Conservation (phyloP, 2,797 vertebrate species). For the Bradypodion pumilum region DNA sequence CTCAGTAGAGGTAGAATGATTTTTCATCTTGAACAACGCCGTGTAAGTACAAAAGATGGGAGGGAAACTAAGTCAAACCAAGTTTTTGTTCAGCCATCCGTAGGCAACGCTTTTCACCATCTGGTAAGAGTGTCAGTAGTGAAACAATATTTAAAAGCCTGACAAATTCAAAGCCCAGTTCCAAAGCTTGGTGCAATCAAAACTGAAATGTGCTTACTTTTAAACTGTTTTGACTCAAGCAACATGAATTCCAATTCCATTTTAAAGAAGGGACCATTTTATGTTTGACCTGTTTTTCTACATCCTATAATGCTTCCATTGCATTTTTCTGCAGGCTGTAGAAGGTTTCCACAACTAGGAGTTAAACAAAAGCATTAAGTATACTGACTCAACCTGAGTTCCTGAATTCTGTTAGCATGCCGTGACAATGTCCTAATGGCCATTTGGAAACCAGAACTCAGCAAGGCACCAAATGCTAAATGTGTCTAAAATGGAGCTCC, state of each 20-base stretch:
- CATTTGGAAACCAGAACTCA: conserved; percentile 28
- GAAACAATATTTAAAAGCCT: background rate
- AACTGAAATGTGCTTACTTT: background rate
- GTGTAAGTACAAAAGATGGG: background rate
- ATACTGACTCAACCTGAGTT: conserved; percentile 8
- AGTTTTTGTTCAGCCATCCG: background rate
- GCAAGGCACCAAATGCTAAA: conserved; percentile 33
- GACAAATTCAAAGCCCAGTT: background rate
- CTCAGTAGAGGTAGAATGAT: no score
- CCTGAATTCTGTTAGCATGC: conserved; percentile 28
- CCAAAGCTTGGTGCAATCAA: background rate
- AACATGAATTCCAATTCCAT: background rate
- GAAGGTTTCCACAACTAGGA: conserved; percentile 13
- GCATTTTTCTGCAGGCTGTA: background rate
- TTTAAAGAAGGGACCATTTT: background rate
- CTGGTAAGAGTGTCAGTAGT: no score
- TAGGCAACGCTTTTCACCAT: background rate
- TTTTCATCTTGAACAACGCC: background rate
- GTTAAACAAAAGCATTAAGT: conserved; percentile 28
- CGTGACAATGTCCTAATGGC: conserved; percentile 9
- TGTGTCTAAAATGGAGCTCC: conserved; percentile 22
- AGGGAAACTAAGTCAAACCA: background rate
- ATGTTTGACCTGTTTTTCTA: background rate
- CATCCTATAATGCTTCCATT: background rate
- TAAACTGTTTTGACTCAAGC: background rate